Base-by-base conservation (phyloP, 2,797 vertebrate species). In the Platalea minor region DNA sequence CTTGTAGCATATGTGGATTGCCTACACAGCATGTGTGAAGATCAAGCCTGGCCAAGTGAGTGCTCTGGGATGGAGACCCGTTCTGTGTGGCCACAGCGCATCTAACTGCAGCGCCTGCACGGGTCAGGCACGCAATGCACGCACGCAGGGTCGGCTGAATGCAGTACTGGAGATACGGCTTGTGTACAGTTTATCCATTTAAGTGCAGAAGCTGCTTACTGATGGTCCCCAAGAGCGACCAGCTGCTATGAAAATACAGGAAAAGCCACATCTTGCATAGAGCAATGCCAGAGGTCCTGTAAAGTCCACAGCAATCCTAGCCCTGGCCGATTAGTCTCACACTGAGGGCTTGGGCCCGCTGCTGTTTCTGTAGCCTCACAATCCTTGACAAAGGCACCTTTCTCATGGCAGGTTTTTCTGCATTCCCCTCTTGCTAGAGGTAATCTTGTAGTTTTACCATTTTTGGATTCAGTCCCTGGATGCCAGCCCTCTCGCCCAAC, bases 91-190 rank as follows among this genome's bases (percentile, higher is more conserved):
- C 43, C 68, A 9, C 24, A 39, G 21, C 7, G 26, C 25, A 45
- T 12, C 50, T 17, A 14, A 16, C 13, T 41, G 24, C 56, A 60
- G 72, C 1, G 0, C 76, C 48, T 25, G 51, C 33, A 5, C 0
- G 0, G 72, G 9, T 45, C 63, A 19, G 15, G 5, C 7, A 14
- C 2, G 4, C 63, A 14, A 1, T 3, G 39, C 26, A 26, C 33
- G 17, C 26, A 10, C 73, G 7, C 9, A 5, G 4, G 43, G 46
- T 2, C 3, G 2, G 56, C 56, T 57, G 45, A 43, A 74, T 4
- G 39, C 12, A 19, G 25, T 7, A 14, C 3, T 23, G 53, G 29
- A 75, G 37, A 17, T 24, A 10, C 1, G 28, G 56, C 35, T 51
- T 18, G 33, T 7, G 33, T 28, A 23, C 23, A 8, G 28, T 53